Evolutionary conservation across 2,888 invertebrate species (phyloP).

Genomic region (Epistrophella euchroma): DNA sequence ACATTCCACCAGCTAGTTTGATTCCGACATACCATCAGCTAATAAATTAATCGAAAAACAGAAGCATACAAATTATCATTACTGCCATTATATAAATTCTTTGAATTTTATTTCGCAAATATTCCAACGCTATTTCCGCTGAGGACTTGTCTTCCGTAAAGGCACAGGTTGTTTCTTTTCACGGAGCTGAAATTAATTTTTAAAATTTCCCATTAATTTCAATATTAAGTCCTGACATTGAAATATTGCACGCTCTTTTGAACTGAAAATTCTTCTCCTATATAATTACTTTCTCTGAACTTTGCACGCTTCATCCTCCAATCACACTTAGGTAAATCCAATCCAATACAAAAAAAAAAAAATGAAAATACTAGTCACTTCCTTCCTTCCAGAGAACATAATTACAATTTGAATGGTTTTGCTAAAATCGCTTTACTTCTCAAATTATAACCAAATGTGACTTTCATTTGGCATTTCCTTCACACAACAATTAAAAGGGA

Average conservation of each 20-base stretch:
- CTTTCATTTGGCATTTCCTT: conserved; percentile 55
- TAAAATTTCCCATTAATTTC: conserved; percentile 1
- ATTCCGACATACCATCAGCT: too few relatives aligned
- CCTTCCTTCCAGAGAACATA: conserved; percentile 26
- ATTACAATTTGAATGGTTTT: conserved; percentile 43
- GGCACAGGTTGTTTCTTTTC: background rate
- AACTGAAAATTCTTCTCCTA: conserved; percentile 9
- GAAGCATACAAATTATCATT: background rate
- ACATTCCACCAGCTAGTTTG: too few relatives aligned
- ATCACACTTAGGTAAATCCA: conserved; percentile 19
- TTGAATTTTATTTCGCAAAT: background rate
- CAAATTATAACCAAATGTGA: conserved; percentile 54
- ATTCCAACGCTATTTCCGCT: background rate
- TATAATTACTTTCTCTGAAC: conserved; percentile 10
- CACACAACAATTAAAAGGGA: conserved; percentile 51
- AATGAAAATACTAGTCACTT: conserved; percentile 42
- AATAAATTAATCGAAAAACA: background rate
- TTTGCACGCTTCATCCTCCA: conserved; percentile 6
- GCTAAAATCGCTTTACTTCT: conserved; percentile 46
- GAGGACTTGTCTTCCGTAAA: background rate
- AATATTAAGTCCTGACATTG: conserved; percentile 17
- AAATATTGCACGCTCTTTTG: conserved; percentile 25
- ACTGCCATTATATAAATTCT: background rate
- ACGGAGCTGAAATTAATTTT: background rate
- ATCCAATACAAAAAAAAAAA: background rate